A percentile compares a stretch with the other conserved stretches of the same genome.
Conservation (phyloP, 2,888 invertebrate species). For the Diarsia rubi region DNA sequence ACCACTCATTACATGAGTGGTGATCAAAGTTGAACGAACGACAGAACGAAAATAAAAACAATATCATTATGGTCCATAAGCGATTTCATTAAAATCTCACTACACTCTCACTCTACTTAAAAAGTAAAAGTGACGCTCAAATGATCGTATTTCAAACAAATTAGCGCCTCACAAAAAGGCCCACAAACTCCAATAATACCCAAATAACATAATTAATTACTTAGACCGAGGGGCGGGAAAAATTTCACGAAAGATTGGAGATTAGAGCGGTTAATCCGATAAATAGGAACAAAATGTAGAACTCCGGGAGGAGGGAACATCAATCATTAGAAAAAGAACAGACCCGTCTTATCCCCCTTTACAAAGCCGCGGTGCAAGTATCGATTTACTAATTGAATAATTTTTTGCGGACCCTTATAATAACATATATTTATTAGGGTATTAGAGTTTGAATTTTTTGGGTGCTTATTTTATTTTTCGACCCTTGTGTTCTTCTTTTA, state of each 20-base stretch:
- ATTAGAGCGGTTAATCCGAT: constrained; percentile 82
- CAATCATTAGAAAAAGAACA: constrained; percentile 79
- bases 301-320: constrained; percentile 74
- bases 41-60: constrained; percentile 3
- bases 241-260: constrained; percentile 76
- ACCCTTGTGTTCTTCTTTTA: constrained; percentile 16
- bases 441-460: constrained; percentile 12
- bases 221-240: constrained; percentile 71
- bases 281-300: constrained; percentile 78
- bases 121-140: constrained; percentile 63
- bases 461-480: constrained; percentile 17
- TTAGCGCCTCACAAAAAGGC: constrained; percentile 69
- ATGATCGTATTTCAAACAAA: constrained; percentile 71
- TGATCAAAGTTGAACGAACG: too few relatives aligned
- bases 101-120: too few relatives aligned
- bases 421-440: constrained; percentile 54
- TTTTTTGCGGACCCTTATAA: constrained; percentile 68
- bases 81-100: constrained; percentile 40
- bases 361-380: constrained; percentile 72
- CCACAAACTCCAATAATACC: constrained; percentile 74
- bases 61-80: constrained; percentile 6
- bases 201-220: constrained; percentile 84
- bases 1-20: too few relatives aligned
- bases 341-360: constrained; percentile 42
- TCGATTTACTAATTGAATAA: constrained; percentile 78